These are phyloP conservation scores for Acyrthosiphon pisum DNA, from an alignment of 1,140 invertebrate species.

Conservation along the genomic window DNA sequence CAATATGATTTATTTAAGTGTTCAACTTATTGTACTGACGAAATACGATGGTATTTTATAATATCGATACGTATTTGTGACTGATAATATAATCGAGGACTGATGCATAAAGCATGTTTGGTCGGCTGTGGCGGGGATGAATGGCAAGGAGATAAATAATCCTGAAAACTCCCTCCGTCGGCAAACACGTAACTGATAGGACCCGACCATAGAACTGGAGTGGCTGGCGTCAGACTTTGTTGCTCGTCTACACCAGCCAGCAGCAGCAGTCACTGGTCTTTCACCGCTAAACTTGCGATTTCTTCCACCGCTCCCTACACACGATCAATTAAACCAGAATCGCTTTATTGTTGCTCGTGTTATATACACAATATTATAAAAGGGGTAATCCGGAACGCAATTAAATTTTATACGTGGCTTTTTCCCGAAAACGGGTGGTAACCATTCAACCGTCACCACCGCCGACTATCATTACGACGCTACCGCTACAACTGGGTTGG, in stretches of 20 bases:
- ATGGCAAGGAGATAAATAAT: background rate
- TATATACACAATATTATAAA: slow-evolving; percentile 30
- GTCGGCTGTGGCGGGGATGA: background rate
- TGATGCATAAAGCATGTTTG: background rate
- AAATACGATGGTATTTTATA: too few relatives aligned
- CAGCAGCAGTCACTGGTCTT: background rate
- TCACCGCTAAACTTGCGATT: background rate
- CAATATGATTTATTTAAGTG: background rate
- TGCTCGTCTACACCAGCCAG: background rate
- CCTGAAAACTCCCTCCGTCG: background rate
- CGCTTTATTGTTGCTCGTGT: slow-evolving; percentile 36
- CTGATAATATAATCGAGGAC: background rate
- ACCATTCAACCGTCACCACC: background rate
- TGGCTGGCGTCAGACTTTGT: background rate
- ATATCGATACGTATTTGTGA: background rate
- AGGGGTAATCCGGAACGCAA: slow-evolving; percentile 41
- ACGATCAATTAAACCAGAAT: slow-evolving; percentile 36
- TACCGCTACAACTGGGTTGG: too few relatives aligned
- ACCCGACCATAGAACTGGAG: background rate
- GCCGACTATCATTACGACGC: too few relatives aligned
- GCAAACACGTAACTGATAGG: background rate
- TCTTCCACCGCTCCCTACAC: background rate
- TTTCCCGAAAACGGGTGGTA: background rate
- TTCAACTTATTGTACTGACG: background rate
- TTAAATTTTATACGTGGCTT: slow-evolving; percentile 45